Percentiles rank a stretch among this genome's conserved stretches.
Conservation (phyloP, 30 jellyfish, hydroid and myxozoan genomes). For the Nemopilema nomurai region DNA sequence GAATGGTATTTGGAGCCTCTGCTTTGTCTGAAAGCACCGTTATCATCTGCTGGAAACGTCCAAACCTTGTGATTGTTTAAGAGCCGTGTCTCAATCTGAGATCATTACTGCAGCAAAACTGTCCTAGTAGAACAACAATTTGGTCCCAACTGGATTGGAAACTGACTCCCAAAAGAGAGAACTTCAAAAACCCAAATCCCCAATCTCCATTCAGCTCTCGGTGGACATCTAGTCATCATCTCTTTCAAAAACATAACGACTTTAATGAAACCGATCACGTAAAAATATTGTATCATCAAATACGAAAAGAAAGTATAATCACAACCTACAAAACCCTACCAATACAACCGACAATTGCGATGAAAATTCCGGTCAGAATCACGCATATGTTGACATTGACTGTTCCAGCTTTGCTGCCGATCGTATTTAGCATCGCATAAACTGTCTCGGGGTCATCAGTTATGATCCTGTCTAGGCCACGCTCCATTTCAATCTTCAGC, state of each 20-base stretch:
- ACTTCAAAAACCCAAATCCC: not conserved
- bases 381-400: not conserved
- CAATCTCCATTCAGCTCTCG: not conserved
- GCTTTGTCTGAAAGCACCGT: too few relatives aligned
- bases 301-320: not conserved
- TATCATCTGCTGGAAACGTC: too few relatives aligned
- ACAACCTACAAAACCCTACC: not conserved
- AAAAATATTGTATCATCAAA: too few relatives aligned
- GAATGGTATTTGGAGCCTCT: too few relatives aligned
- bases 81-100: too few relatives aligned
- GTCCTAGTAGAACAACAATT: too few relatives aligned
- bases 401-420: not conserved
- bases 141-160: not conserved
- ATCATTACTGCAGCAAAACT: too few relatives aligned
- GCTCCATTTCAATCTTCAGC: not conserved
- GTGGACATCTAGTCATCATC: too few relatives aligned
- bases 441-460: slow-evolving; percentile 58
- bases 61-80: too few relatives aligned
- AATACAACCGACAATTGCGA: not conserved
- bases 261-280: too few relatives aligned
- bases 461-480: slow-evolving; percentile 48
- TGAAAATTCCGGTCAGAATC: not conserved
- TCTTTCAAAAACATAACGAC: too few relatives aligned
- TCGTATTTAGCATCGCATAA: not conserved
- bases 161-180: not conserved